phyloP scores from a whole-genome alignment of 2,113 vertebrate genomes.

The Callaeas wilsoni region DNA sequence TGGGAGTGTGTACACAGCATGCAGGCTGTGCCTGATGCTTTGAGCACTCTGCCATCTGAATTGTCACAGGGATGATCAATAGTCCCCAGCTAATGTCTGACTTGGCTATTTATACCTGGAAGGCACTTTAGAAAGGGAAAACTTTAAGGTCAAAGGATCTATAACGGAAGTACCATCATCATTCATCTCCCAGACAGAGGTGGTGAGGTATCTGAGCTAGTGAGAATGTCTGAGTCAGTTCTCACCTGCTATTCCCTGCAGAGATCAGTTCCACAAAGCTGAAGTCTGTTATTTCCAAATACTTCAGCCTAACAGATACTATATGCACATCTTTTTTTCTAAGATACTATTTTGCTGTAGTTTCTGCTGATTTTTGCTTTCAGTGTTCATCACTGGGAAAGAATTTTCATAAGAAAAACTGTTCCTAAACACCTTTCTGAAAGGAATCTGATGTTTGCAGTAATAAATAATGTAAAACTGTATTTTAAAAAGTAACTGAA shows the following conservation, averaged over 20 bases:
- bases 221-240: neutral
- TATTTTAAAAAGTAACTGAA: neutral
- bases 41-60: neutral
- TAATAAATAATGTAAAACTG: constrained; percentile 19
- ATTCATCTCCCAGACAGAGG: neutral
- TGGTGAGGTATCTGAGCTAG: neutral
- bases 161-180: neutral
- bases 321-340: neutral
- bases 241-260: neutral
- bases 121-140: neutral
- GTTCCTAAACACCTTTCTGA: neutral
- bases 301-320: neutral
- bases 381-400: neutral
- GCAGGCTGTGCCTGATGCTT: neutral
- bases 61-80: neutral
- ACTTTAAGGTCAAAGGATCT: neutral
- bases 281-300: neutral
- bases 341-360: neutral
- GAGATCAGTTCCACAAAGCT: neutral
- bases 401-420: neutral
- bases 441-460: neutral
- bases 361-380: neutral
- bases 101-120: neutral
- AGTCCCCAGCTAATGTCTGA: neutral
- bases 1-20: neutral